Conservation (phyloP, 1,140 invertebrate genomes). For the Drosophila murphyi region DNA sequence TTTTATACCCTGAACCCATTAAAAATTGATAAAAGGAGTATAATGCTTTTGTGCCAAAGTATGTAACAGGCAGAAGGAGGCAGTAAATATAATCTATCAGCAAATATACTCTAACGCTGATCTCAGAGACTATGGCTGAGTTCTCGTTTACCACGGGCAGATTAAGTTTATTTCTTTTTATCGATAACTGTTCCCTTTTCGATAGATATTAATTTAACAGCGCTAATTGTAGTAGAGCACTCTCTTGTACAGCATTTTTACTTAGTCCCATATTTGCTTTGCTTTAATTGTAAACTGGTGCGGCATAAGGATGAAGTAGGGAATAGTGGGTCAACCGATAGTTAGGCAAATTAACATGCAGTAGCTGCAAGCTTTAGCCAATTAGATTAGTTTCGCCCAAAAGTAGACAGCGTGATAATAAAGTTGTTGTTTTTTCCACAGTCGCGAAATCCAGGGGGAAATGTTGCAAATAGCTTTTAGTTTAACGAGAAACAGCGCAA, state of each 20-base stretch:
- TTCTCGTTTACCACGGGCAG: no score
- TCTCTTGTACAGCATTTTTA: neutral
- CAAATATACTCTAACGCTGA: no score
- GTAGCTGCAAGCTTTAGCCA: slow-evolving; percentile 75
- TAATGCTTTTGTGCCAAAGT: no score
- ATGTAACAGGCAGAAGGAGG: no score
- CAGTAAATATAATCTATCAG: no score
- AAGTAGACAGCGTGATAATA: slow-evolving; percentile 42
- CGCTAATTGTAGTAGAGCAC: no score
- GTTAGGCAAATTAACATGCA: slow-evolving; percentile 69
- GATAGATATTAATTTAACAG: no score
- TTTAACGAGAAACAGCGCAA: slow-evolving; percentile 50
- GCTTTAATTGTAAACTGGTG: slow-evolving; percentile 58
- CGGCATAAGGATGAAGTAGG: neutral
- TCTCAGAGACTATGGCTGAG: no score
- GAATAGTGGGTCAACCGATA: neutral
- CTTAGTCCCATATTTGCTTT: slow-evolving; percentile 58
- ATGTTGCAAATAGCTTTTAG: slow-evolving; percentile 1
- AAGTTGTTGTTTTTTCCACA: slow-evolving; percentile 30
- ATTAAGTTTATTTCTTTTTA: no score
- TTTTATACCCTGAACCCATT: no score
- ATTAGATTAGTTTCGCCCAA: slow-evolving; percentile 67
- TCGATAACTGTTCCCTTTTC: no score
- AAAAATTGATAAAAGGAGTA: no score
- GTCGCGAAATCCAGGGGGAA: slow-evolving; percentile 7